A percentile compares a stretch with the other conserved stretches of the same genome.
Conservation (phyloP, 1,140 invertebrate genomes). For the Lucilia sericata region DNA sequence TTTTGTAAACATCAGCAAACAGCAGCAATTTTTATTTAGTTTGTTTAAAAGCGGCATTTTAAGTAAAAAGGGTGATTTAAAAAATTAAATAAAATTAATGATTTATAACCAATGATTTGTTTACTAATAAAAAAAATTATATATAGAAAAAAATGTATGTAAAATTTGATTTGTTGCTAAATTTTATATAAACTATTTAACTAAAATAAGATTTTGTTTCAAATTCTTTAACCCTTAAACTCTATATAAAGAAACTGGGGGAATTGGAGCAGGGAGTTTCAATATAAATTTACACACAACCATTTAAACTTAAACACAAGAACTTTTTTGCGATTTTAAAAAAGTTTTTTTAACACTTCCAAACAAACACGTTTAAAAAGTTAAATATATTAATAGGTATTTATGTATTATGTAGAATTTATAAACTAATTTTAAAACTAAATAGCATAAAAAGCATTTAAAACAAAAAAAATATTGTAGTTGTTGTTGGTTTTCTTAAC, state of each 20-base stretch:
- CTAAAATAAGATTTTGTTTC: not conserved
- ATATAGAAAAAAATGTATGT: not conserved
- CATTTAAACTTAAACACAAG: not conserved
- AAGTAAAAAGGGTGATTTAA: constrained; percentile 41
- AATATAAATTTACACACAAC: not conserved
- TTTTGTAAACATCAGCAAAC: constrained; percentile 28
- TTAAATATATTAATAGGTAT: not conserved
- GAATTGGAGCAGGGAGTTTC: not conserved
- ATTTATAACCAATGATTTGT: constrained; percentile 30
- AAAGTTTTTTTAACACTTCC: not conserved
- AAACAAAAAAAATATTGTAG: not conserved
- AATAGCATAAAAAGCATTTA: constrained; percentile 35
- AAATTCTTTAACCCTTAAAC: not conserved
- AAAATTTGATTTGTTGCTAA: not conserved
- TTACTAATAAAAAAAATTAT: not conserved
- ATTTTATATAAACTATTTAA: not conserved
- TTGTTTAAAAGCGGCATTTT: constrained; percentile 42
- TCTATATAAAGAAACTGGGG: not conserved
- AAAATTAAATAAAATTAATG: constrained; percentile 43
- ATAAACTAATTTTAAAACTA: not conserved
- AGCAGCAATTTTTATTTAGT: constrained; percentile 21
- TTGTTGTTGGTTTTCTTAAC: constrained; percentile 29
- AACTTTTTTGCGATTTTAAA: not conserved
- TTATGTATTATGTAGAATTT: not conserved
- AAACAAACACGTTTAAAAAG: constrained; percentile 13